Base-by-base conservation (phyloP, 2,888 invertebrate genomes). In the Camptogramma bilineatum region DNA sequence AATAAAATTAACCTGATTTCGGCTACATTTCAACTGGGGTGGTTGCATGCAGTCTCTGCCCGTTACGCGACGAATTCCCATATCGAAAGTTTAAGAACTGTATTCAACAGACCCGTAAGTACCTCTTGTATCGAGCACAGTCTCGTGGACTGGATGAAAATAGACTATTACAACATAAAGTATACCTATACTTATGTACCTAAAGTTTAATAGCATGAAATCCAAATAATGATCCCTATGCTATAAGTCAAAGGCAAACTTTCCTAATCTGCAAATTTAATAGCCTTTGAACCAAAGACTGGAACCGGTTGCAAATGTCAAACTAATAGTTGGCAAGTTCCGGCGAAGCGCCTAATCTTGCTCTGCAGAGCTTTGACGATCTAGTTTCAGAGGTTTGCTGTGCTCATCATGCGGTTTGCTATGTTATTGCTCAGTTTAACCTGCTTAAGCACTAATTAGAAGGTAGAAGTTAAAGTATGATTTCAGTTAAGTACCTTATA, bases 321-420 rank as follows among this genome's bases (percentile, higher is more conserved):
- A 66, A 69, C 56, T 62, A 53, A 48, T 54, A 63, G 52, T 62
- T 56, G 44, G 10, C 9, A 58, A 66, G 54, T 66, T 62, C 42
- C 21, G 47, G 46, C 48, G 44, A 58, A 55, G 62, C 54, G 54
- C 51, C 66, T 66, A 66, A 66, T 62, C 66, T 64, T 51, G 39
- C 53, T 62, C 48, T 59, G 48, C 64, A 61, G 55, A 62, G 24
- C 55, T 52, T 62, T 62, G 42, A 50, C 19, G 1, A 50, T 39
- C 44, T 44, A 39, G 54, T 39, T 46, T 47, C 16, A 4, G 42
- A 42, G 21, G 16, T 13, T 44, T 17, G 16, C 44, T 13, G 44
- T 16, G 44, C 44, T 17, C 3, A 24, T 24, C 28, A 44, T 44
- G 44, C 17, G 44, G 42, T 17, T 44, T 44, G 44, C 44, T 44